Evolutionary conservation across 2,113 vertebrate species (phyloP).

Genomic region (Sakesphorus luctuosus): DNA sequence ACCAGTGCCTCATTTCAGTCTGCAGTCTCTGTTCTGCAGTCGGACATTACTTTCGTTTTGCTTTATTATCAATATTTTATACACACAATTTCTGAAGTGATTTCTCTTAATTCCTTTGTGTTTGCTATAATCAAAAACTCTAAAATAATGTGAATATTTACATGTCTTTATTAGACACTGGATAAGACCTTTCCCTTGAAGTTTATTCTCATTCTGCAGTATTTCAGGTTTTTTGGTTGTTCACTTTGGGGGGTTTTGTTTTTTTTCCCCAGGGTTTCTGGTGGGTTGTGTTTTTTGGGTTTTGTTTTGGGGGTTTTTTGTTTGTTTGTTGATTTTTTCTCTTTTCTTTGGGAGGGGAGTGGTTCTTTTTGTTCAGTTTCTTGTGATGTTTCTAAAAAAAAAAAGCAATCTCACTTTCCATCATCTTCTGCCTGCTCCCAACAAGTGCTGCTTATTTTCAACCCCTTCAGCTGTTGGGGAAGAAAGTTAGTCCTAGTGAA

Average conservation of each 20-base stretch:
- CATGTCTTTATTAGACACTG: not conserved
- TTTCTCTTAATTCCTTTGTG: not conserved
- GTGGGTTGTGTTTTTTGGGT: not conserved
- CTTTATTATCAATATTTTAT: not conserved
- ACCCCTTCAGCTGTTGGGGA: not conserved
- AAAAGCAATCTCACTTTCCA: not conserved
- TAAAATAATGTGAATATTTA: not conserved
- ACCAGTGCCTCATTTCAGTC: not conserved
- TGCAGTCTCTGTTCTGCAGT: not conserved
- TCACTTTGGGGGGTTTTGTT: not conserved
- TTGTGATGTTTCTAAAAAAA: not conserved
- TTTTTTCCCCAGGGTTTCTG: not conserved
- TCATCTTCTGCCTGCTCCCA: not conserved
- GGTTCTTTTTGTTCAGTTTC: not conserved
- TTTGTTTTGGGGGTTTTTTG: not conserved
- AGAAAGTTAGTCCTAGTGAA: not conserved
- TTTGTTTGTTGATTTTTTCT: too few relatives aligned
- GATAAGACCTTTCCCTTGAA: not conserved
- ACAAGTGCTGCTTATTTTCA: not conserved
- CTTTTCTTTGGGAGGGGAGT: too few relatives aligned
- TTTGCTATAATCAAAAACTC: not conserved
- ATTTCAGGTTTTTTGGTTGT: not conserved
- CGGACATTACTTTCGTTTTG: not conserved
- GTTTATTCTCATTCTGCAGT: not conserved
- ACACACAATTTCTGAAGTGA: not conserved